These are phyloP conservation scores for Apamea crenata DNA, from an alignment of 2,888 invertebrate species.

Conservation along the genomic window DNA sequence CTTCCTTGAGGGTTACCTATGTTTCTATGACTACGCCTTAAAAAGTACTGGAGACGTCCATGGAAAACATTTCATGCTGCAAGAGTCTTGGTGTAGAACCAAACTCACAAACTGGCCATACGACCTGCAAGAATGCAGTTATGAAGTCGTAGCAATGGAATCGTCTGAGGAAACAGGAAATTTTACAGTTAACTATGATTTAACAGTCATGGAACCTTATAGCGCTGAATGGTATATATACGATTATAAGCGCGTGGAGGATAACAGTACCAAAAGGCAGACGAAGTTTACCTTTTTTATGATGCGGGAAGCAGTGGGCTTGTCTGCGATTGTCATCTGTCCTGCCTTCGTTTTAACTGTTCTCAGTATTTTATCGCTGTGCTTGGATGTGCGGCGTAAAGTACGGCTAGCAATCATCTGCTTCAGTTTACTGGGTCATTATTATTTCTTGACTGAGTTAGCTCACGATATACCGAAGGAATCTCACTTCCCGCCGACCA, in stretches of 20 bases:
- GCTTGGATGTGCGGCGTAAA: slow-evolving; percentile 68
- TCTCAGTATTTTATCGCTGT: slow-evolving; percentile 68
- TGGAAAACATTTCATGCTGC: slow-evolving; percentile 40
- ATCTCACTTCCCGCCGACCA: slow-evolving; percentile 60
- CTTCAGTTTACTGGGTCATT: slow-evolving; percentile 74
- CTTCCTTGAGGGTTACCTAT: fast-evolving
- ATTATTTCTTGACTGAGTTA: slow-evolving; percentile 66
- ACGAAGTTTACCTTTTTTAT: slow-evolving; percentile 71
- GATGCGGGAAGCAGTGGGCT: slow-evolving; percentile 71
- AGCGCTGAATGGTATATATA: slow-evolving; percentile 72
- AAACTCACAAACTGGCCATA: slow-evolving; percentile 75
- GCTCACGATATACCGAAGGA: slow-evolving; percentile 66
- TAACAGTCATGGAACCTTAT: neutral
- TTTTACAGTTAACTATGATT: neutral
- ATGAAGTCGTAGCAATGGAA: slow-evolving; percentile 50
- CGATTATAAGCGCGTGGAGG: slow-evolving; percentile 61
- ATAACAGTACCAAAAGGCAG: slow-evolving; percentile 39
- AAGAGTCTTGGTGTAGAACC: slow-evolving; percentile 62
- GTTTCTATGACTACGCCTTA: slow-evolving; percentile 53
- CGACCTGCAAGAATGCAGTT: slow-evolving; percentile 70
- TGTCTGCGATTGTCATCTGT: slow-evolving; percentile 69
- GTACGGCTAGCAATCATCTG: slow-evolving; percentile 67
- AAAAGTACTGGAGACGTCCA: slow-evolving; percentile 59
- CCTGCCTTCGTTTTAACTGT: slow-evolving; percentile 70
- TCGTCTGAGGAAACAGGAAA: neutral